A percentile compares a stretch with the other conserved stretches of the same genome.
Conservation (phyloP, 2,797 vertebrate genomes). For the Chromis chromis region DNA sequence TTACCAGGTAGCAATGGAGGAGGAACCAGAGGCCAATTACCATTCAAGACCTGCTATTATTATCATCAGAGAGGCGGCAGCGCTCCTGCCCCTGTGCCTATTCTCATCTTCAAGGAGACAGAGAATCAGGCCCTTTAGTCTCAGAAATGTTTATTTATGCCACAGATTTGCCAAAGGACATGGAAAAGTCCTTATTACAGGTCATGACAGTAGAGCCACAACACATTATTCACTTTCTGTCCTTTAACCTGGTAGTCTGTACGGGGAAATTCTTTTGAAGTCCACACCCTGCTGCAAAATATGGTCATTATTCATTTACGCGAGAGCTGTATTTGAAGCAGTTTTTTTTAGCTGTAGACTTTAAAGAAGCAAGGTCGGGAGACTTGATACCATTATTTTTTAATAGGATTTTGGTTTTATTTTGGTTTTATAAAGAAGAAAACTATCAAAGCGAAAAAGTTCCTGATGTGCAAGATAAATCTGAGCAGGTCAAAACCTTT, state of each 20-base stretch:
- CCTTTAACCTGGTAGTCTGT: constrained; percentile 73
- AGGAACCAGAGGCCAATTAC: constrained; percentile 76
- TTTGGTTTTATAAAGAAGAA: constrained; percentile 12
- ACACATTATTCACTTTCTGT: constrained; percentile 75
- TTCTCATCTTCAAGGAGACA: constrained; percentile 64
- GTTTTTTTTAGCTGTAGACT: constrained; percentile 35
- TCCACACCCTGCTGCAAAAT: constrained; percentile 75
- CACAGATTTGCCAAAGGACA: constrained; percentile 73
- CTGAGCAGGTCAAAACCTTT: constrained; percentile 19
- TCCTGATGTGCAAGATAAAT: constrained; percentile 12
- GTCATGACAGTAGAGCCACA: constrained; percentile 71
- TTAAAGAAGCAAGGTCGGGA: constrained; percentile 21
- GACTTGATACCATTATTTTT: constrained; percentile 1
- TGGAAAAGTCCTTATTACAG: constrained; percentile 78
- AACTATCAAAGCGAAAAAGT: constrained; percentile 9
- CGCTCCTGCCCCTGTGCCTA: constrained; percentile 62
- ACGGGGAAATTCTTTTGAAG: constrained; percentile 66
- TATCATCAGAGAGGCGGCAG: constrained; percentile 78
- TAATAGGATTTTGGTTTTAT: constrained; percentile 13
- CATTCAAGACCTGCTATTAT: constrained; percentile 77
- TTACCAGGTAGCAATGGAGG: constrained; percentile 68
- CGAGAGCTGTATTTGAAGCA: constrained; percentile 54
- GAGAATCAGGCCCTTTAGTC: constrained; percentile 71
- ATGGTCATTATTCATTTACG: constrained; percentile 75
- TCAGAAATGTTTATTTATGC: constrained; percentile 75